A percentile compares a stretch with the other conserved stretches of the same genome.
Conservation (phyloP, 2,797 vertebrate genomes). For the Vespertilio murinus region DNA sequence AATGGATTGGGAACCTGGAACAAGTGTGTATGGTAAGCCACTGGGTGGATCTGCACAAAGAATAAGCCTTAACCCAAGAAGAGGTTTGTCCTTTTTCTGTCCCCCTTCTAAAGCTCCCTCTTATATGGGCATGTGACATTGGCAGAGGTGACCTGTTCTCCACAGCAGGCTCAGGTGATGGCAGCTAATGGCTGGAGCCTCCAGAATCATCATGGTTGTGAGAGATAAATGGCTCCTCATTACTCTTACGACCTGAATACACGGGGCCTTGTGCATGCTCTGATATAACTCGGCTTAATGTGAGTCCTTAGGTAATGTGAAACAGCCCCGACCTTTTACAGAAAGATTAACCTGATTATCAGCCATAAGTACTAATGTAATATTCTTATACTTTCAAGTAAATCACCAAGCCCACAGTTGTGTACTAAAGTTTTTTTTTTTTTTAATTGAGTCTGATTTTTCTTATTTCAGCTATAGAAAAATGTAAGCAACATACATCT, state of each 20-base stretch:
- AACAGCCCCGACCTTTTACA: neutral
- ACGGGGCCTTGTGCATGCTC: neutral
- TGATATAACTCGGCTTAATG: neutral
- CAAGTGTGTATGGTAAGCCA: neutral
- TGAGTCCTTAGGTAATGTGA: neutral
- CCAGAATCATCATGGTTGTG: neutral
- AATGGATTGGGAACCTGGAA: neutral
- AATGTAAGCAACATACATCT: neutral
- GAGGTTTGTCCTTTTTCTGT: neutral
- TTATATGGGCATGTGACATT: neutral
- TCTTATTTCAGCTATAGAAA: neutral
- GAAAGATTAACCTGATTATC: constrained; percentile 1
- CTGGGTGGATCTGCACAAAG: neutral
- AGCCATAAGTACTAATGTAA: neutral
- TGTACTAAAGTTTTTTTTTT: constrained; percentile 16
- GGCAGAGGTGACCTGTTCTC: neutral
- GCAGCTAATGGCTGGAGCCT: neutral
- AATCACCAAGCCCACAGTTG: neutral
- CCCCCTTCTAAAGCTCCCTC: neutral
- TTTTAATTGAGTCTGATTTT: neutral
- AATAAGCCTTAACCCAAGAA: neutral
- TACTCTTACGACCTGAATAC: neutral
- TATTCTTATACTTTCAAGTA: constrained; percentile 8
- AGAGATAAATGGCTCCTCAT: neutral
- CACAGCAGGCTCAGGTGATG: neutral